Base-by-base conservation (phyloP, 2,888 invertebrate genomes). In the Rosalia funebris region DNA sequence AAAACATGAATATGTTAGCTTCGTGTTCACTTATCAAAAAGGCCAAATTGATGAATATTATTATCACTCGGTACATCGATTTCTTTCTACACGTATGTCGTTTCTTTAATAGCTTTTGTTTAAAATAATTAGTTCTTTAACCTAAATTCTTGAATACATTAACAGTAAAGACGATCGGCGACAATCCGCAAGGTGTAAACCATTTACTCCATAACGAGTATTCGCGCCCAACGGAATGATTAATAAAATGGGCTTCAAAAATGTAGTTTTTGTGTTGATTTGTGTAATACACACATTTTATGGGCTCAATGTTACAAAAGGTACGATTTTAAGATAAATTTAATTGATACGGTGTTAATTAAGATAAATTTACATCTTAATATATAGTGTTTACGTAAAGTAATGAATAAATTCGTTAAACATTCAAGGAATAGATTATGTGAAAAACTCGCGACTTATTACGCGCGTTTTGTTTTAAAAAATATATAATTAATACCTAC, bases 31-130 rank as follows among this genome's bases (percentile, higher is more conserved):
- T n/a, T n/a, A n/a, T n/a, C n/a, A n/a, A n/a, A n/a, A n/a, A n/a
- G n/a, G n/a, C n/a, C n/a, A n/a, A n/a, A n/a, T n/a, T n/a, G n/a
- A n/a, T n/a, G n/a, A n/a, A n/a, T n/a, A n/a, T n/a, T n/a, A n/a
- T n/a, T n/a, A n/a, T n/a, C n/a, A n/a, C n/a, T n/a, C n/a, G n/a
- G n/a, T 25, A 25, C 7, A 25, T 25, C 3, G 25, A 25, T 25
- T 25, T 25, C 7, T n/a, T 25, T 25, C 7, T 25, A 25, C 25
- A 7, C 25, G 7, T 25, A 25, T 25, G 7, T 25, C n/a, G n/a
- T 31, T 10, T 41, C 12, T 44, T 44, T 44, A 14, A 5, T n/a
- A 44, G 37, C 37, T 25, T 25, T 25, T 25, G 25, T 25, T 25
- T 3, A 7, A 3, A 7, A 7, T 25, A 25, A 25, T 25, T 25